Base-by-base conservation (phyloP, 2,113 vertebrate species). In the Edolisoma coerulescens region DNA sequence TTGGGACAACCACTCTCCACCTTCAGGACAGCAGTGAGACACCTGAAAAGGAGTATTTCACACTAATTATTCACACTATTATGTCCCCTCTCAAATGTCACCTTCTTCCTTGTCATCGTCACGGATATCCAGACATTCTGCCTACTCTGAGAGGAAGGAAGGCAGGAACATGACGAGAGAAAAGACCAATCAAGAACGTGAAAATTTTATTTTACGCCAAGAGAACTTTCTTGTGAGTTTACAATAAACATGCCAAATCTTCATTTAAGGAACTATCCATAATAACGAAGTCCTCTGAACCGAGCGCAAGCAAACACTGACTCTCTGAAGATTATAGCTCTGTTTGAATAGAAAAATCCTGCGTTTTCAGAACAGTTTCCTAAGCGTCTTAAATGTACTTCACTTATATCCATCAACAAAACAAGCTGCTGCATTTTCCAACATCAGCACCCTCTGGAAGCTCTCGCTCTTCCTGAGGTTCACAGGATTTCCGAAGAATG, bases 221-320 rank as follows among this genome's bases (percentile, higher is more conserved):
- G 22, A 74, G 50, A 81, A 78, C 26, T 32, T 30, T 52, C 37
- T 17, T 27, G 5, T 27, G 60, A 47, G 12, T 61, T 85, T 32
- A 79, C 32, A 37, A 16, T 12, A 71, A 86, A 65, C 11, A 16
- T 0, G 14, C 7, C 20, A 70, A n/a, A 74, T 35, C 42, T 73
- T 63, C 18, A n/a, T 35, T 73, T 27, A 74, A 89, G 37, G 42
- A 84, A 50, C 27, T 45, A 53, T 3, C 39, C 56, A 45, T 28
- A 65, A n/a, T 5, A 84, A 49, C 11, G 23, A 50, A 75, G 17
- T 50, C 28, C 17, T 64, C 18, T 10, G 52, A 76, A 57, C 2
- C 0, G 3, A 68, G 64, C 1, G 0, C 42, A 70, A 56, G 54
- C 2, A 23, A 85, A 52, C 68, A 30, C 7, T 1, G 4, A 57